Base-by-base conservation (phyloP, 1,140 invertebrate species). In the Planococcus citri region DNA sequence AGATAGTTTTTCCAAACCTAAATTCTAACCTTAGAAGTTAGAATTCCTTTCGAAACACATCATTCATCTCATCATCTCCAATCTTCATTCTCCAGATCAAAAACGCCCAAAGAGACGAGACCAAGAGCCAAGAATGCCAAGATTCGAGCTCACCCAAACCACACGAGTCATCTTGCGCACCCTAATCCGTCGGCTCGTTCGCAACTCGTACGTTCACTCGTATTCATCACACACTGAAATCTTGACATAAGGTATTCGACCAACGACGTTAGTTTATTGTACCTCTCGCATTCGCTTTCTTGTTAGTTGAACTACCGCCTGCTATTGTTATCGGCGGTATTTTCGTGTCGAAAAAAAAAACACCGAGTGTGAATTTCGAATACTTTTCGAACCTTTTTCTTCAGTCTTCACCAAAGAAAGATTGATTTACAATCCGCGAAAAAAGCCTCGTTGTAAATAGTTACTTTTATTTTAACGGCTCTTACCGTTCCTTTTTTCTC, bases 201-300 rank as follows among this genome's bases (percentile, higher is more conserved):
- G 41, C 41, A 17, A 51, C 3, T 51, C n/a, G n/a, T n/a, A n/a
- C n/a, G n/a, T n/a, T n/a, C n/a, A n/a, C n/a, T n/a, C 41, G 17
- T 51, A 51, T 51, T 51, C 41, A 51, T 51, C 41, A 51, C 6
- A 17, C n/a, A n/a, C n/a, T n/a, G n/a, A 20, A 51, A 51, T 51
- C 41, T 51, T 51, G 41, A 51, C 41, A 51, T 51, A 51, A 51
- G 41, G 41, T 51, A 51, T 51, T 51, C 41, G 41, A 3, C 41
- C 41, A n/a, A n/a, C n/a, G 41, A 9, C 41, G 41, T 51, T 51
- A 51, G 41, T 51, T 51, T 51, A 51, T 51, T 51, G 41, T 51
- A 51, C 41, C 17, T n/a, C 41, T 51, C 12, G 29, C 4, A 12
- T n/a, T 51, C 17, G 41, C 41, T n/a, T 51, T 51, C 41, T 51